These are phyloP conservation scores for Grammomys dolichurus DNA, from an alignment of 2,113 vertebrate species.

Conservation along the genomic window DNA sequence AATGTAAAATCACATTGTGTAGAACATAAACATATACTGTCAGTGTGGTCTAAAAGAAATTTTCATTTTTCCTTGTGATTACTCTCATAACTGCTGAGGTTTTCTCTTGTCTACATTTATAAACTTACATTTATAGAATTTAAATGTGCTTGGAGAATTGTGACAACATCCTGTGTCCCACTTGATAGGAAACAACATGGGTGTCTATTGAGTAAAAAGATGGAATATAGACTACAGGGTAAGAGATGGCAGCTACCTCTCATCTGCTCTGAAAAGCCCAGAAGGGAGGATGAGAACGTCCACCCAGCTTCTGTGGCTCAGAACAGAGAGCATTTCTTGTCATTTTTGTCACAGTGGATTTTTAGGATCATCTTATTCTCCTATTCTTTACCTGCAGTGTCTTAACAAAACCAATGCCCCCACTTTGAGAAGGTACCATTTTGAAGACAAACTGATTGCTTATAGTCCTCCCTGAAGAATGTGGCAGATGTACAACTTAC, in stretches of 20 bases:
- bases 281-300: not conserved
- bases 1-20: not conserved
- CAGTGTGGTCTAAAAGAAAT: not conserved
- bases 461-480: not conserved
- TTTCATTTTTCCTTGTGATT: slow-evolving; percentile 25
- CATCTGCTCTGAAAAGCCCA: not conserved
- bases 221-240: fast-evolving
- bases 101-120: not conserved
- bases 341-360: not conserved
- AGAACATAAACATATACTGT: not conserved
- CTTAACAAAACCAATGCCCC: not conserved
- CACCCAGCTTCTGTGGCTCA: not conserved
- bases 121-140: not conserved
- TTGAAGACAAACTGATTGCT: not conserved
- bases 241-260: not conserved
- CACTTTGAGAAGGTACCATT: not conserved
- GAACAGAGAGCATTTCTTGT: not conserved
- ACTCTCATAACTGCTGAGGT: slow-evolving; percentile 25
- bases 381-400: not conserved
- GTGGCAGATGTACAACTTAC: not conserved
- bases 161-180: fast-evolving
- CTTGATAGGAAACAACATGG: not conserved
- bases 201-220: not conserved
- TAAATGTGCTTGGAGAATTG: not conserved
- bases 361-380: not conserved